phyloP scores from a whole-genome alignment of 2,113 vertebrate genomes.

The Tretioscincus oriximinensis region DNA sequence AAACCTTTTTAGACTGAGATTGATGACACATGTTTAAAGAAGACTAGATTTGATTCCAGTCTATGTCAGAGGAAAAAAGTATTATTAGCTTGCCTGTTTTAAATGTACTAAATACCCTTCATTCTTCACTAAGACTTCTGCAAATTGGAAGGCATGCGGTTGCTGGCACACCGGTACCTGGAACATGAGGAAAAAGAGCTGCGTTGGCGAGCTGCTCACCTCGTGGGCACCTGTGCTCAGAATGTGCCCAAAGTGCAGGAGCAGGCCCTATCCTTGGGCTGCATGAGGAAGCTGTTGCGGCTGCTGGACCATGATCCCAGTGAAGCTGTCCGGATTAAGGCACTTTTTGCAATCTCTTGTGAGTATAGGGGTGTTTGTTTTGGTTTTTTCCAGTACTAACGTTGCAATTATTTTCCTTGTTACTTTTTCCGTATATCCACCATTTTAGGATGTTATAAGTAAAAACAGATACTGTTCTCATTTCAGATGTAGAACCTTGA shows the following conservation, averaged over 20 bases:
- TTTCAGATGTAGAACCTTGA: background rate
- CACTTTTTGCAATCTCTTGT: slow-evolving; percentile 90
- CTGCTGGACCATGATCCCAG: slow-evolving; percentile 80
- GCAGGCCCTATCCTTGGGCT: slow-evolving; percentile 76
- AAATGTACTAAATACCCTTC: too few species aligned
- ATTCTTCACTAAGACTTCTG: slow-evolving; percentile 79
- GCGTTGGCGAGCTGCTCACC: slow-evolving; percentile 84
- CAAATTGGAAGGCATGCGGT: slow-evolving; percentile 84
- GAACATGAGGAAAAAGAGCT: slow-evolving; percentile 75
- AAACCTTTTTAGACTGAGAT: too few species aligned
- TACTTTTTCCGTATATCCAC: background rate
- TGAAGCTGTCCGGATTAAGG: slow-evolving; percentile 82
- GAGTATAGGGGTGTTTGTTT: slow-evolving; percentile 55
- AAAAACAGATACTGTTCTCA: too few species aligned
- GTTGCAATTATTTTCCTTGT: background rate
- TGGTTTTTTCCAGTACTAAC: background rate
- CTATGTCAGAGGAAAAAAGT: too few species aligned
- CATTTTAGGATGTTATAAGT: background rate
- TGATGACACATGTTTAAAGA: too few species aligned
- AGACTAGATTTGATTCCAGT: too few species aligned
- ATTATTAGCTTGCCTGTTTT: fast-evolving
- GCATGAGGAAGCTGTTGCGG: slow-evolving; percentile 79
- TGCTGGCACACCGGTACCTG: slow-evolving; percentile 80
- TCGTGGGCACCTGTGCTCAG: slow-evolving; percentile 86
- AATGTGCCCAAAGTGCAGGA: slow-evolving; percentile 87